Evolutionary conservation across 2,888 invertebrate genomes (phyloP).

Genomic region (Aphidius colemani): DNA sequence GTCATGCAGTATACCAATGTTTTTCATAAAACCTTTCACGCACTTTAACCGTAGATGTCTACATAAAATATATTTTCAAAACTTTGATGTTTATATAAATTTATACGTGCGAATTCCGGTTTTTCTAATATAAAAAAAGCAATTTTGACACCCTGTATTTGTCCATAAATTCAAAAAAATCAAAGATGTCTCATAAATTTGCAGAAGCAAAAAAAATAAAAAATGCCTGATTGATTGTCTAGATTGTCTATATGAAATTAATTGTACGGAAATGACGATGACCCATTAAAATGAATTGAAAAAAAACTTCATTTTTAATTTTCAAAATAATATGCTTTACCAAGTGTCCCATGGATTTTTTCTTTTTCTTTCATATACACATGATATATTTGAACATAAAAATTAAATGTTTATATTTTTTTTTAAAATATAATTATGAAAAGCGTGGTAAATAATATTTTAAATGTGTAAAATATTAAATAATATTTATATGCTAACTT

Average conservation of each 20-base stretch:
- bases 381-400: background rate
- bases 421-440: constrained; percentile 53
- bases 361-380: background rate
- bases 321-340: background rate
- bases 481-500: constrained; percentile 46
- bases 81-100: constrained; percentile 21
- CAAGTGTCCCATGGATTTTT: constrained; percentile 1
- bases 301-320: background rate
- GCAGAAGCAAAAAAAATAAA: constrained; percentile 34
- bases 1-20: constrained; percentile 20
- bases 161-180: constrained; percentile 32
- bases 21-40: background rate
- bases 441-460: constrained; percentile 4
- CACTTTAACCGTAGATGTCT: background rate
- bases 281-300: background rate
- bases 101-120: background rate
- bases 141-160: constrained; percentile 25
- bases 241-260: too few relatives aligned
- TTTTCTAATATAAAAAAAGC: constrained; percentile 13
- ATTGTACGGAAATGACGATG: too few relatives aligned
- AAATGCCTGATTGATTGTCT: too few relatives aligned
- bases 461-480: background rate
- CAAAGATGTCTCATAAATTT: constrained; percentile 55
- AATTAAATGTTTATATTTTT: constrained; percentile 52
- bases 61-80: constrained; percentile 11